Conservation (phyloP, 2,113 vertebrate genomes). For the Halcyon malimbica region DNA sequence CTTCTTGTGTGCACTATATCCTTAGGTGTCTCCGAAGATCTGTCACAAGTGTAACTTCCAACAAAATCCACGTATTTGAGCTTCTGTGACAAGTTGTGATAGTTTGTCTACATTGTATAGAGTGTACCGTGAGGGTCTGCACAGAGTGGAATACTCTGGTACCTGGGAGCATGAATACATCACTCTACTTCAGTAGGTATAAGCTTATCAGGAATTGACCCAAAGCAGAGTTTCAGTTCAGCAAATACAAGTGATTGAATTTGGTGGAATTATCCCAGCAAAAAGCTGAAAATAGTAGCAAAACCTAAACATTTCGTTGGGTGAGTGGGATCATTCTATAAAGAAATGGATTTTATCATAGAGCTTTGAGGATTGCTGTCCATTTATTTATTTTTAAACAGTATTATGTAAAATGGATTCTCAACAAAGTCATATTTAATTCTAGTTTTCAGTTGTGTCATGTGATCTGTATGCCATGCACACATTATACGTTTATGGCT, state of each 20-base stretch:
- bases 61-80: background rate
- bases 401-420: background rate
- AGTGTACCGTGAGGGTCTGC: background rate
- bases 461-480: background rate
- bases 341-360: background rate
- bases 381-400: background rate
- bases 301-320: background rate
- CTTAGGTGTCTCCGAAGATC: background rate
- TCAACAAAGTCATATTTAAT: background rate
- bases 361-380: background rate
- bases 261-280: background rate
- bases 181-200: fast-evolving
- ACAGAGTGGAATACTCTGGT: background rate
- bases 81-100: background rate
- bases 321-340: background rate
- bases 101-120: fast-evolving
- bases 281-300: background rate
- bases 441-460: background rate
- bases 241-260: background rate
- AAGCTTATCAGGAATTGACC: background rate
- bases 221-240: background rate
- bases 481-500: background rate
- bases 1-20: background rate
- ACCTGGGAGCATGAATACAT: background rate
- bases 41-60: background rate